Base-by-base conservation (phyloP, 2,113 vertebrate genomes). In the Megaleporinus macrocephalus region DNA sequence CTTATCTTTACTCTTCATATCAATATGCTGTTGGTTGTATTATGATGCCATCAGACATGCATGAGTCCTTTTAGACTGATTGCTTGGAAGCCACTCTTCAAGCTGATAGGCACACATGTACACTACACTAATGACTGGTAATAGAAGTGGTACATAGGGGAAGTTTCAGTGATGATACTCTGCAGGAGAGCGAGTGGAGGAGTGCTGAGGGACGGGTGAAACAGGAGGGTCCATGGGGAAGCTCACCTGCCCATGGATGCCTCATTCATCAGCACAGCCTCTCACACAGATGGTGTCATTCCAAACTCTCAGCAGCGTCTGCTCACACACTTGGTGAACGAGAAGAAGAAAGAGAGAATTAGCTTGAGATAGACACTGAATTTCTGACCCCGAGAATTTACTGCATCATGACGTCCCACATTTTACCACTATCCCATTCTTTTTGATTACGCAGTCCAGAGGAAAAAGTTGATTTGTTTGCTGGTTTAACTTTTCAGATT, bases 201-300 rank as follows among this genome's bases (percentile, higher is more conserved):
- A 63, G 71, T 68, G 65, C 27, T 81, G 79, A 78, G 79, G 74
- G 0, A 51, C 0, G 59, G 69, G 61, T 81, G 44, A 14, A 57
- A 53, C 73, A 61, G 36, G 63, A 26, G 66, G 77, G 57, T 76
- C 74, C 53, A 68, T 78, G 79, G 83, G 86, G 91, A 84, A 89
- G 90, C 81, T 80, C 85, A 87, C 80, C 82, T 26, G 63, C 89
- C 86, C 20, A 70, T 66, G 83, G 87, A 83, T 30, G 76, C 1
- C 20, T 83, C 82, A 73, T 90, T 89, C 85, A 85, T 92, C 89
- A 89, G 49, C 3, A 78, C 76, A 78, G 78, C 44, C 78, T 71
- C 71, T 80, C 33, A 78, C 57, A 80, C 81, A 87, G 87, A 84
- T 83, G 49, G 78, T 61, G 79, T 80, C 11, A 61, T 73, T 78